Percentiles rank a stretch among this genome's conserved stretches.
These are phyloP conservation scores for Tapirus indicus DNA, from an alignment of 2,797 vertebrate species.

Conservation along the genomic window DNA sequence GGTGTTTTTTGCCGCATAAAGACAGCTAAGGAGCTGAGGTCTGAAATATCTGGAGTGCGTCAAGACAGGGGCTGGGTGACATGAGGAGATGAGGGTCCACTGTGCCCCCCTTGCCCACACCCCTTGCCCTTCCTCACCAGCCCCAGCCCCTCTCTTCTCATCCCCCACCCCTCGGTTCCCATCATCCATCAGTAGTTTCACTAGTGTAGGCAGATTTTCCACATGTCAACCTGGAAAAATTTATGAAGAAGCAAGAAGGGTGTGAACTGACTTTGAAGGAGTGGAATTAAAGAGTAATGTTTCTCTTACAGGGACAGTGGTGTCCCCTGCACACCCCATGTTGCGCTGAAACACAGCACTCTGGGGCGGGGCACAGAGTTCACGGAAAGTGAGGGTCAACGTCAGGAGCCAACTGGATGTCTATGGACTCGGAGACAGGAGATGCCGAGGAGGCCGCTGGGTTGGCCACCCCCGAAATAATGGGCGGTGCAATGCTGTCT, in stretches of 20 bases:
- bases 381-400: not conserved
- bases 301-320: not conserved
- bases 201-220: not conserved
- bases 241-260: not conserved
- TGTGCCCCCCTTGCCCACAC: too few relatives aligned
- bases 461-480: not conserved
- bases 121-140: not conserved
- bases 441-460: not conserved
- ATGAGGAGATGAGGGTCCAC: not conserved
- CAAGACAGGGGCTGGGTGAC: not conserved
- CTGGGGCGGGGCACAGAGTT: not conserved
- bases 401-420: not conserved
- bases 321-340: rapidly evolving
- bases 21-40: not conserved
- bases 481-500: not conserved
- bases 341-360: not conserved
- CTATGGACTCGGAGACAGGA: not conserved
- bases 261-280: not conserved
- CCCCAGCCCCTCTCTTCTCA: not conserved
- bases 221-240: not conserved
- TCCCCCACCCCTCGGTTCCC: rapidly evolving
- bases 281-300: not conserved
- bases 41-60: rapidly evolving
- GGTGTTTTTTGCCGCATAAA: not conserved
- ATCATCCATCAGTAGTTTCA: not conserved